A percentile compares a stretch with the other conserved stretches of the same genome.
phyloP scores from a whole-genome alignment of 2,113 vertebrate genomes.

The Daubentonia madagascariensis region DNA sequence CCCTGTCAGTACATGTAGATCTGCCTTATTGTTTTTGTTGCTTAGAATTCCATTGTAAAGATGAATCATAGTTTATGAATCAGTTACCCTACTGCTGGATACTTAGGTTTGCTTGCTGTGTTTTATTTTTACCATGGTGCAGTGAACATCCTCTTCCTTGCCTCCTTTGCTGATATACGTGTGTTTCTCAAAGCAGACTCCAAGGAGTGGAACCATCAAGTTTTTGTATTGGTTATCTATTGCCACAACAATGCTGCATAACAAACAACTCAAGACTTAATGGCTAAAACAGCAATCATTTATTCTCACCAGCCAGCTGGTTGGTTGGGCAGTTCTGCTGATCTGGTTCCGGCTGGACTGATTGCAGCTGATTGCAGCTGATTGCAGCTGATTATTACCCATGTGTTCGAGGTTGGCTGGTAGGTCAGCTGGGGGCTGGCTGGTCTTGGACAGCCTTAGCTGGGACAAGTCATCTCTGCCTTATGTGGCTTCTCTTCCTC shows the following conservation, averaged over 20 bases:
- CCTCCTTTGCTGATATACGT: not conserved
- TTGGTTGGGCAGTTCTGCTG: not conserved
- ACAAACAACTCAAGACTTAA: not conserved
- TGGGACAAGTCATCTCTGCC: not conserved
- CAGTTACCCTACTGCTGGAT: not conserved
- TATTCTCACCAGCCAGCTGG: not conserved
- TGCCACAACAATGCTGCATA: not conserved
- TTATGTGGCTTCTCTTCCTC: not conserved
- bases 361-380: not conserved
- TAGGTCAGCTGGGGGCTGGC: not conserved
- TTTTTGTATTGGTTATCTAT: not conserved
- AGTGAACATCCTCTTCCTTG: not conserved
- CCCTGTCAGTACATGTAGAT: not conserved
- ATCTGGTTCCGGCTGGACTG: not conserved
- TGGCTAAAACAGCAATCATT: not conserved
- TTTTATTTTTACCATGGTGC: fast-evolving
- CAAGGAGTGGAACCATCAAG: not conserved
- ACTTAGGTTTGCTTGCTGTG: fast-evolving
- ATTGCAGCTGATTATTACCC: not conserved
- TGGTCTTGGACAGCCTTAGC: not conserved
- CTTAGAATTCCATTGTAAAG: not conserved
- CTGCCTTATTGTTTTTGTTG: not conserved
- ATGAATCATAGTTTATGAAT: not conserved
- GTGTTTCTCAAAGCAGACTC: not conserved
- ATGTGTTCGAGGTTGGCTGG: not conserved